Evolutionary conservation across 1,140 invertebrate species (phyloP).

Genomic region (Proales similis): DNA sequence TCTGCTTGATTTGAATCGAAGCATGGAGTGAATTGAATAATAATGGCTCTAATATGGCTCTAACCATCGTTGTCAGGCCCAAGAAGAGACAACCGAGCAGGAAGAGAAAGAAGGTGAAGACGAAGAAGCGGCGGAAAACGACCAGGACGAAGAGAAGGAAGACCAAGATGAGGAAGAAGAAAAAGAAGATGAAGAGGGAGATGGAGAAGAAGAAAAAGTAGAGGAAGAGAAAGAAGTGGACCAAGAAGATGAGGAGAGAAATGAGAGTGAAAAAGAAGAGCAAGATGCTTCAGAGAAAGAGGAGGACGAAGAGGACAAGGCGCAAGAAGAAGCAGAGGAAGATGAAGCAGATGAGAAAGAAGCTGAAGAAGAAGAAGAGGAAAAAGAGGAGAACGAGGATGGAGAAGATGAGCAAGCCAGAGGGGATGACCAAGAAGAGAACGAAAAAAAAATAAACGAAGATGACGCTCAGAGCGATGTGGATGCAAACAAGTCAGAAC

Average conservation of each 20-base stretch:
- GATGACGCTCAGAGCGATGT: no score
- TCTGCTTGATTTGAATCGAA: not conserved
- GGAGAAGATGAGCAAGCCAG: no score
- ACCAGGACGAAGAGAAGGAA: not conserved
- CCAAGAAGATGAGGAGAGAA: not conserved
- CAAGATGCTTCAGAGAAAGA: slow-evolving; percentile 10
- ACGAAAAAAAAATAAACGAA: no score
- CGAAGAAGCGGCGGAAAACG: slow-evolving; percentile 9
- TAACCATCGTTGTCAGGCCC: not conserved
- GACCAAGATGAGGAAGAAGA: not conserved
- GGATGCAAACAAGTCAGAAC: no score
- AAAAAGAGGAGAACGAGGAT: no score
- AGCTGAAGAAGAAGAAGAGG: not conserved
- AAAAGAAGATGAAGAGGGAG: not conserved
- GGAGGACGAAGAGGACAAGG: not conserved
- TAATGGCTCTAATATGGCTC: not conserved
- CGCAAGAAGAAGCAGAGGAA: not conserved
- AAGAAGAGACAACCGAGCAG: not conserved
- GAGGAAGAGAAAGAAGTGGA: slow-evolving; percentile 8
- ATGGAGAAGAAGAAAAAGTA: not conserved
- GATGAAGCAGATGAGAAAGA: not conserved
- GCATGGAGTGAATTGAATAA: not conserved
- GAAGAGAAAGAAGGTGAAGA: slow-evolving; percentile 6
- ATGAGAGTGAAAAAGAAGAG: not conserved
- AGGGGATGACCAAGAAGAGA: no score